Evolutionary conservation across 2,113 vertebrate genomes (phyloP).

Genomic region (pig (Sus scrofa)): T2T-Sscrofa CM000817.6:43162001-43162500

Average conservation of each 20-base stretch:
- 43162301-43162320: neutral
- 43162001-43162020: fast-evolving
- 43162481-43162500: neutral
- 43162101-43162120: conserved; percentile 66
- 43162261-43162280: neutral
- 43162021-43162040: neutral
- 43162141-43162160: conserved; percentile 5
- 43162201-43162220: neutral
- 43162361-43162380: neutral
- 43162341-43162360: too few relatives aligned
- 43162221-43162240: neutral
- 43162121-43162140: neutral
- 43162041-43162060: neutral
- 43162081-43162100: neutral
- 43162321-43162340: too few relatives aligned
- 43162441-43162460: neutral
- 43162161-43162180: neutral
- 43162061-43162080: neutral
- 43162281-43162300: neutral
- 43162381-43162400: neutral
- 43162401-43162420: neutral
- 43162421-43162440: neutral
- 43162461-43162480: neutral
- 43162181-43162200: conserved; percentile 76
- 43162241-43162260: neutral